Evolutionary conservation across 1,140 invertebrate genomes (phyloP).

Genomic region (Drosophila baimaii): DNA sequence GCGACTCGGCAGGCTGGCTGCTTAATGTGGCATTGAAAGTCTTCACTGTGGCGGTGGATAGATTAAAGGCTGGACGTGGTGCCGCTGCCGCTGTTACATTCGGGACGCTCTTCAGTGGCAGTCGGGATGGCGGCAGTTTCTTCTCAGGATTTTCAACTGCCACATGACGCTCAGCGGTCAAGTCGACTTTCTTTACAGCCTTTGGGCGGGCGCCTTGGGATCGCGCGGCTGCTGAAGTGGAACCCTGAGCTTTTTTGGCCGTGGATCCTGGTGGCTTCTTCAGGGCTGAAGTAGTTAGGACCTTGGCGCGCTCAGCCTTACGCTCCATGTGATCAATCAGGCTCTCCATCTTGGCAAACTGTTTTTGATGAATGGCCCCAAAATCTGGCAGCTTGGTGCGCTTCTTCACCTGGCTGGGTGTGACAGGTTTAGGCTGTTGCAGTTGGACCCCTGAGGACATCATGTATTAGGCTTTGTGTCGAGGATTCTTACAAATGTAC

Average conservation of each 20-base stretch:
- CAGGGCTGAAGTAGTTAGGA: slow-evolving; percentile 67
- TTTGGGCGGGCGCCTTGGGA: slow-evolving; percentile 1
- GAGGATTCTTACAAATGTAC: no score
- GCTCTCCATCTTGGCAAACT: slow-evolving; percentile 88
- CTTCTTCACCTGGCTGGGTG: slow-evolving; percentile 45
- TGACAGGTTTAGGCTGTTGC: neutral
- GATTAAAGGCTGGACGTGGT: slow-evolving; percentile 42
- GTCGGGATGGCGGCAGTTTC: neutral
- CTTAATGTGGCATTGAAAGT: slow-evolving; percentile 15
- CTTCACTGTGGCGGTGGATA: slow-evolving; percentile 32
- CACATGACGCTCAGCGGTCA: neutral
- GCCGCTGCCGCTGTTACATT: slow-evolving; percentile 8
- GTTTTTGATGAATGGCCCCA: slow-evolving; percentile 87
- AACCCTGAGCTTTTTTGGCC: slow-evolving; percentile 27
- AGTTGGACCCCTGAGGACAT: slow-evolving; percentile 17
- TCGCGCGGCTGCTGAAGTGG: neutral
- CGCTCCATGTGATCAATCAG: slow-evolving; percentile 86
- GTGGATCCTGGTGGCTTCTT: slow-evolving; percentile 35
- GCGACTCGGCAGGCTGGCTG: neutral
- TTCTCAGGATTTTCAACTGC: neutral
- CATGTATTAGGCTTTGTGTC: neutral
- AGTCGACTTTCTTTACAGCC: slow-evolving; percentile 43
- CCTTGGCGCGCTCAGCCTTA: slow-evolving; percentile 85
- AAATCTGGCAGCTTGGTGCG: slow-evolving; percentile 87
- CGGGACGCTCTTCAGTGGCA: slow-evolving; percentile 9